Conservation (phyloP, 2,797 vertebrate species). For the Coregonus suidteri region DNA sequence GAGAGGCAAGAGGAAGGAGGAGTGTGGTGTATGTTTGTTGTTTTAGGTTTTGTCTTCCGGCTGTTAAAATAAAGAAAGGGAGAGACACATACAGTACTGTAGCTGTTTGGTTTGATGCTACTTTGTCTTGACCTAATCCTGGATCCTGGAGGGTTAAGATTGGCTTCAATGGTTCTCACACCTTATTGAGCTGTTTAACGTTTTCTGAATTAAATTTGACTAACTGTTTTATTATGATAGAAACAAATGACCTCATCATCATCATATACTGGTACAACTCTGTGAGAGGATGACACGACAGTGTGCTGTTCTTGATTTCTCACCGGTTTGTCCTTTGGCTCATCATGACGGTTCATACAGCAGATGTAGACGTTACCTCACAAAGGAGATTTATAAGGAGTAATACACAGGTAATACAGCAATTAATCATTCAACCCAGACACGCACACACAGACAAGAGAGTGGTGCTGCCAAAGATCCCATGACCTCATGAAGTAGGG, state of each 20-base stretch:
- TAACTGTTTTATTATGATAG: neutral
- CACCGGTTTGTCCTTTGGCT: constrained; percentile 33
- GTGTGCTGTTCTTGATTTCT: constrained; percentile 32
- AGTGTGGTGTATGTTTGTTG: neutral
- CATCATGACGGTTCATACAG: constrained; percentile 27
- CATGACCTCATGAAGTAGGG: too few relatives aligned
- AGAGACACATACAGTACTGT: neutral
- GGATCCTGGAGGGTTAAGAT: neutral
- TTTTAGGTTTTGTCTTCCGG: neutral
- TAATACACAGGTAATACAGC: constrained; percentile 72
- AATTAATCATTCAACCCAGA: too few relatives aligned
- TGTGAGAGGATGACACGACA: neutral
- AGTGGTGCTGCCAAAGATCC: constrained; percentile 34
- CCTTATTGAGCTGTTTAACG: too few relatives aligned
- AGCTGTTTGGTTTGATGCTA: too few relatives aligned
- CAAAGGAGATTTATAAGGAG: constrained; percentile 63
- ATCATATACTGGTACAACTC: too few relatives aligned
- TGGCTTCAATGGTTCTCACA: neutral
- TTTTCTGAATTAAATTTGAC: too few relatives aligned
- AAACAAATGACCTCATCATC: constrained; percentile 8
- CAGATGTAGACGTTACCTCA: constrained; percentile 76
- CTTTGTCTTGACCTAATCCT: neutral
- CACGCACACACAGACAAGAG: constrained; percentile 39
- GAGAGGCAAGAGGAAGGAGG: neutral
- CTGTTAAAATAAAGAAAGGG: constrained; percentile 8